A percentile compares a stretch with the other conserved stretches of the same genome.
Evolutionary conservation across 1,140 invertebrate species (phyloP).

Genomic region (Periplaneta americana): DNA sequence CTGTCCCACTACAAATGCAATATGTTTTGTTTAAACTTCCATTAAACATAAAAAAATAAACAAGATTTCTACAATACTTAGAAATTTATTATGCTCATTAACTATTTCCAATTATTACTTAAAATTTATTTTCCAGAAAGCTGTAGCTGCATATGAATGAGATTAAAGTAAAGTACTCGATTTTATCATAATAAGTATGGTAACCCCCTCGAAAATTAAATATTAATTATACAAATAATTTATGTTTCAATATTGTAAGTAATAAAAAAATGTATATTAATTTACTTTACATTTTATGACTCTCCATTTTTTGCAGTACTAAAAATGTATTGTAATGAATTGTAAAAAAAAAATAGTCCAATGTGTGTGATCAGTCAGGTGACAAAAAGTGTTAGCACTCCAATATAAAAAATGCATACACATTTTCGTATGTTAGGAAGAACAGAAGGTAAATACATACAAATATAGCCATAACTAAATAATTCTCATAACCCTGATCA

Average conservation of each 20-base stretch:
- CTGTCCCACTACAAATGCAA: not conserved
- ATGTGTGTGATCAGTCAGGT: not conserved
- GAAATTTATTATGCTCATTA: not conserved
- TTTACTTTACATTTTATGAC: not conserved
- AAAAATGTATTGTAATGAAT: not conserved
- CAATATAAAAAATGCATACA: not conserved
- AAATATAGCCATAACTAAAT: not conserved
- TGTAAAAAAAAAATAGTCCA: not conserved
- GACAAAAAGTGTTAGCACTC: not conserved
- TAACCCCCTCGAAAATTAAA: not conserved
- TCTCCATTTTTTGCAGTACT: not conserved
- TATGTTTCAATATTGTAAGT: not conserved
- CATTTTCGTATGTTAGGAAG: not conserved
- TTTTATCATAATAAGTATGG: not conserved
- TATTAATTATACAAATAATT: not conserved
- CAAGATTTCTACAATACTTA: not conserved
- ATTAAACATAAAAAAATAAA: not conserved
- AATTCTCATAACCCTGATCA: not conserved
- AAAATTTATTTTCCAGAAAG: not conserved
- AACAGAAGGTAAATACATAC: not conserved
- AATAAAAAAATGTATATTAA: not conserved
- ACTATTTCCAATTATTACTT: not conserved
- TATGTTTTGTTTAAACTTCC: not conserved
- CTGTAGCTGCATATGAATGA: not conserved
- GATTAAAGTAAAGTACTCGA: not conserved